These are phyloP conservation scores for Siniperca obscura DNA, from an alignment of 2,797 vertebrate genomes.

Conservation along the genomic window DNA sequence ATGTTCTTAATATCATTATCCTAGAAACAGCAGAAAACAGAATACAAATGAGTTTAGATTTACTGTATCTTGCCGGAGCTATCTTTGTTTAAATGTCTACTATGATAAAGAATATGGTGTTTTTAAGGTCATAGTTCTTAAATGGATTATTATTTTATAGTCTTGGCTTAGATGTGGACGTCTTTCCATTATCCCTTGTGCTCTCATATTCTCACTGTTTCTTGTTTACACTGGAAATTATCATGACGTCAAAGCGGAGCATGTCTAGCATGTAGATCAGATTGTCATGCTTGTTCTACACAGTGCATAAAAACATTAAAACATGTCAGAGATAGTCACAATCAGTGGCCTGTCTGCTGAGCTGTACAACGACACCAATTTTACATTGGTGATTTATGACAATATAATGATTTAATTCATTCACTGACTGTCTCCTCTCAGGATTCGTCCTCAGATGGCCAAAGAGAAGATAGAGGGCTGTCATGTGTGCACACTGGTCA, in stretches of 20 bases:
- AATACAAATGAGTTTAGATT: neutral
- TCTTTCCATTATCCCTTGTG: neutral
- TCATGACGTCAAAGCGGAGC: slow-evolving; percentile 1
- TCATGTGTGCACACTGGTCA: slow-evolving; percentile 95
- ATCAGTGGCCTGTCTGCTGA: neutral
- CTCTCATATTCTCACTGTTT: neutral
- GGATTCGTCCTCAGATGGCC: slow-evolving; percentile 96
- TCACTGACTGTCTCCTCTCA: slow-evolving; percentile 58
- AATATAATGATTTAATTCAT: neutral
- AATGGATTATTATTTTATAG: slow-evolving; percentile 6
- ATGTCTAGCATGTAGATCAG: neutral
- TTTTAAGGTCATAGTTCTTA: neutral
- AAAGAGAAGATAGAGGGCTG: slow-evolving; percentile 99
- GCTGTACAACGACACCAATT: neutral
- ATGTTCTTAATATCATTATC: neutral
- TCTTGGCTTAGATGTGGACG: neutral
- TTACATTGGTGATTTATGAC: neutral
- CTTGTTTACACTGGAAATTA: slow-evolving; percentile 1
- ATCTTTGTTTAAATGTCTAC: neutral
- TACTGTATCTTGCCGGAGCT: neutral
- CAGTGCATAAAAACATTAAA: neutral
- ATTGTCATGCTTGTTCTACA: slow-evolving; percentile 4
- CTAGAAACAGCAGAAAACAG: neutral
- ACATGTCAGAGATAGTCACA: neutral
- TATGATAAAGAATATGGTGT: neutral